Evolutionary conservation across 2,113 vertebrate genomes (phyloP).

Genomic region (Nyctereutes procyonoides): DNA sequence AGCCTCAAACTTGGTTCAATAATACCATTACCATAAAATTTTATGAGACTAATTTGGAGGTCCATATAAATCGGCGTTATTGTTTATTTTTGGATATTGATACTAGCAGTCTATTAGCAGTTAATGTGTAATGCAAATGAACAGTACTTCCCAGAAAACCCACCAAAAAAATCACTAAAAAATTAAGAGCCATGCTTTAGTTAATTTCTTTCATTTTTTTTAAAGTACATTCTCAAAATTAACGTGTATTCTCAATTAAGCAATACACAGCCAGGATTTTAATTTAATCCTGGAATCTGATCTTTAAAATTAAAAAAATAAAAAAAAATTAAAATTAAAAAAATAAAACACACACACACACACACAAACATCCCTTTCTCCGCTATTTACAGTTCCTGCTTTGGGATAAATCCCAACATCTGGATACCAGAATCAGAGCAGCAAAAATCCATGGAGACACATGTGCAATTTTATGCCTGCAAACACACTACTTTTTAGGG

Average conservation of each 20-base stretch:
- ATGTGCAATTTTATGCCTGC: constrained; percentile 84
- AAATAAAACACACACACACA: background rate
- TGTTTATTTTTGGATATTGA: constrained; percentile 63
- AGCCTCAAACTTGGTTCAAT: background rate
- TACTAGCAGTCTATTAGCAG: constrained; percentile 26
- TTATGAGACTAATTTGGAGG: constrained; percentile 53
- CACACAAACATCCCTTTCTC: constrained; percentile 54
- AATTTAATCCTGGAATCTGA: constrained; percentile 83
- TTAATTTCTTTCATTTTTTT: constrained; percentile 42
- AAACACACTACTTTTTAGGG: constrained; percentile 84
- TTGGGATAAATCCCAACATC: constrained; percentile 85
- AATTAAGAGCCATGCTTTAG: constrained; percentile 51
- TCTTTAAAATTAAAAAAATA: constrained; percentile 76
- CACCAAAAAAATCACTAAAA: constrained; percentile 45
- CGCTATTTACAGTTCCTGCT: constrained; percentile 71
- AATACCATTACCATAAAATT: constrained; percentile 30
- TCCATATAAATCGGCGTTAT: constrained; percentile 23
- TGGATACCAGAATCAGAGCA: constrained; percentile 87
- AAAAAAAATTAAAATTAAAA: too few species aligned
- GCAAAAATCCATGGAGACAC: constrained; percentile 78
- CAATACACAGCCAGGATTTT: constrained; percentile 70
- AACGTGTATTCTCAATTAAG: constrained; percentile 43
- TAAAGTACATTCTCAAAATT: constrained; percentile 64
- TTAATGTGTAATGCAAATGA: constrained; percentile 10
- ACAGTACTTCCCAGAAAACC: constrained; percentile 23